Base-by-base conservation (phyloP, 2,888 invertebrate species). In the Spicauda simplicius region DNA sequence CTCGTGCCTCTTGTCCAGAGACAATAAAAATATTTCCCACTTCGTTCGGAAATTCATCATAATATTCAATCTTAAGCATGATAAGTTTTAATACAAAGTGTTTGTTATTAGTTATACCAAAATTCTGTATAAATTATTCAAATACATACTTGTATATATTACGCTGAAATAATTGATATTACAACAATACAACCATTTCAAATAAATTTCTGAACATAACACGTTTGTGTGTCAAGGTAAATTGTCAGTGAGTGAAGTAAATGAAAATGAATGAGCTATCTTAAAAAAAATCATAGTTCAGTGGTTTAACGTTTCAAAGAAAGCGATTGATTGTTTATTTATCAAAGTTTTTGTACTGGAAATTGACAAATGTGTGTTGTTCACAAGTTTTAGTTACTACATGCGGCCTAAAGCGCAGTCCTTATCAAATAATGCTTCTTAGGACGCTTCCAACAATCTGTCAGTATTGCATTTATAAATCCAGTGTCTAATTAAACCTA, bases 381-480 rank as follows among this genome's bases (percentile, higher is more conserved):
- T 33, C 18, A 18, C 19, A 14, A 37, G 37, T 19, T 62, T 37
- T 18, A 19, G 30, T 19, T 41, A 6, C 6, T n/a, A 37, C 2
- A 62, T 25, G 60, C 61, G 20, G 33, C 14, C 12, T 52, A 60
- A 14, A 60, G 10, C 11, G 10, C 57, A 63, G 60, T 71, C 57
- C 54, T 48, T 50, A 37, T n/a, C 54, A 69, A 78, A 83, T 76
- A 78, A 88, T 90, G 88, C 77, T 87, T 70, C 80, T 85, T 77
- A 85, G 87, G 89, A 90, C 90, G 86, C 88, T 87, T 81, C 76
- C 83, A 82, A 82, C 78, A 76, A 77, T 25, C 57, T 59, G 58
- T 65, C 65, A 59, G 78, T 77, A 72, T 76, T 77, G 73, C 75
- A 81, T 71, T 53, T 14, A 52, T 48, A 45, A 60, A 60, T 25